A percentile compares a stretch with the other conserved stretches of the same genome.
Conservation (phyloP, 2,888 invertebrate species). For the Phaonia tiefii region DNA sequence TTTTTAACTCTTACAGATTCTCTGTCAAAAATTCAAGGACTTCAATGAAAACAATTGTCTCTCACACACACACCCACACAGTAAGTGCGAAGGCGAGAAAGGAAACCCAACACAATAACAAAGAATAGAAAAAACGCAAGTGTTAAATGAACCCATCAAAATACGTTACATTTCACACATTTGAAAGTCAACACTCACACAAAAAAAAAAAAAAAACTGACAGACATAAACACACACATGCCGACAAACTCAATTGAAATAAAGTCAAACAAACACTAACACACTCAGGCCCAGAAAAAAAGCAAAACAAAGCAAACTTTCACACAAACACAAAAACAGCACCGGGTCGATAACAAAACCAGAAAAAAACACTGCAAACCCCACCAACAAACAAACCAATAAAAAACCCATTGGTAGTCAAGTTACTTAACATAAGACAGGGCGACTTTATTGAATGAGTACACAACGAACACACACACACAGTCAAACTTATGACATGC, state of each 20-base stretch:
- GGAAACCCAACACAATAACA: not conserved
- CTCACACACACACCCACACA: not conserved
- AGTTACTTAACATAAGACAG: constrained; percentile 48
- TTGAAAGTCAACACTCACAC: too few species aligned
- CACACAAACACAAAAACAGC: not conserved
- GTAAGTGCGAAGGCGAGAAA: not conserved
- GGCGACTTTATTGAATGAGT: constrained; percentile 48
- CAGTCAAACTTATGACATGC: constrained; percentile 62
- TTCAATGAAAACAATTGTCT: constrained; percentile 1
- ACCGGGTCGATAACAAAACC: not conserved
- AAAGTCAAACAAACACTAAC: constrained; percentile 38
- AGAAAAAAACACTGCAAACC: not conserved
- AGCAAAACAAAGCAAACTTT: constrained; percentile 11
- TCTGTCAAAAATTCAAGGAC: constrained; percentile 36
- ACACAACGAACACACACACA: constrained; percentile 16
- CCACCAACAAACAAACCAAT: constrained; percentile 2
- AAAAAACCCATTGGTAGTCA: constrained; percentile 33
- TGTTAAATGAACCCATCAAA: constrained; percentile 46
- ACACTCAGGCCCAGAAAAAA: constrained; percentile 35
- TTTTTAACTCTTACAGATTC: too few species aligned
- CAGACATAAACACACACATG: not conserved
- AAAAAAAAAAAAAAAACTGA: constrained; percentile 11
- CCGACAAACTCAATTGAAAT: constrained; percentile 50
- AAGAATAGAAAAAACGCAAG: constrained; percentile 20
- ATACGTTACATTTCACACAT: constrained; percentile 53